Evolutionary conservation across 2,113 vertebrate genomes (phyloP), one percentile per base, ranked within the genome.

Genomic region (Chauna torquata): DNA sequence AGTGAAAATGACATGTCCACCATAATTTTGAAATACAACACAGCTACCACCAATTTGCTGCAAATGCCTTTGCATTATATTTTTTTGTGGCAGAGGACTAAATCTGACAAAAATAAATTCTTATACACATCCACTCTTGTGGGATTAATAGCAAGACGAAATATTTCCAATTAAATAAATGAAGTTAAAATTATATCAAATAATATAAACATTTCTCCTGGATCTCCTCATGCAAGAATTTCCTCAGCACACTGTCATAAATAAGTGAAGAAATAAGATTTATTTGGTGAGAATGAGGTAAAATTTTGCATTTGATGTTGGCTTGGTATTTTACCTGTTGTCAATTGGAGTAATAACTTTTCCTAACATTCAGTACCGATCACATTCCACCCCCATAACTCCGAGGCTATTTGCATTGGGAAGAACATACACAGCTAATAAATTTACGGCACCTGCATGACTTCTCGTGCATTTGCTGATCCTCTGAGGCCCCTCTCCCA

Each of bases 251-350:
- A 30, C 34, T 72, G 12, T 45, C 36, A 44, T 64, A 87, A 77
- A 86, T 59, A 91, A 17, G 13, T 36, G 36, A 98, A 90, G 86
- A 92, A 96, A 40, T 16, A 58, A 93, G 62, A 45, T 91, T 93
- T 94, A 69, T 95, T 98, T 97, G 97, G 97, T 97, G 75, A 70
- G 45, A 90, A 90, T 68, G 93, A 96, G 74, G 94, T 72, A 97
- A 96, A 97, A 97, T 23, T 85, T 97, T 93, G 96, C 83, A 96
- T 74, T 42, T 87, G 91, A 91, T 25, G 9, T 90, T 75, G 71
- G 69, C 81, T 92, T 95, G 97, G 95, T 95, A 95, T 97, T 97
- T 97, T 95, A 86, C 85, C 81, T 97, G 94, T 84, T 86, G 87
- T 84, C 44, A 42, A 92, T 82, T 95, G 74, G 78, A 85, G 94